Percentiles rank a stretch among this genome's conserved stretches.
These are phyloP conservation scores for Globodera rostochiensis DNA, from an alignment of 1,140 invertebrate species.

Conservation along the genomic window DNA sequence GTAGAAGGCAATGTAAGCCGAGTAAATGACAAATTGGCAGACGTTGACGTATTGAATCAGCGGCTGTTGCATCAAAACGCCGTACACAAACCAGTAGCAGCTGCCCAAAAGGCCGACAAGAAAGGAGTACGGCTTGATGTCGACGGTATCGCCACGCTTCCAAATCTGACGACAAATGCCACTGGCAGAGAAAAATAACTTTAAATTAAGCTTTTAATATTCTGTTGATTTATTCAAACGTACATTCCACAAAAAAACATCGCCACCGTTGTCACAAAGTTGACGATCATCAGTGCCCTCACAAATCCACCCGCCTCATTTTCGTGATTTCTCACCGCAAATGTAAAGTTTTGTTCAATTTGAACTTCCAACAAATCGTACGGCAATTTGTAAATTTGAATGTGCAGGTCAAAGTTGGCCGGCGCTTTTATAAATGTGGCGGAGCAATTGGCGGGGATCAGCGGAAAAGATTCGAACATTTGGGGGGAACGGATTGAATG, in stretches of 20 bases:
- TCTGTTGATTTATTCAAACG: background rate
- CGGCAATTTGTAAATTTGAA: background rate
- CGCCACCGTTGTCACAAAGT: conserved; percentile 1
- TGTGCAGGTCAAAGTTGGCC: background rate
- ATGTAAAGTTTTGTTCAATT: background rate
- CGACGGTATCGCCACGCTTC: conserved; percentile 9
- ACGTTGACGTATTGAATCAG: background rate
- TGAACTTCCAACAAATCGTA: background rate
- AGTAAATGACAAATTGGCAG: background rate
- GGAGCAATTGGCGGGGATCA: conserved; percentile 1
- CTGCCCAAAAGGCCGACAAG: background rate
- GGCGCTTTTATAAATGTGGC: background rate
- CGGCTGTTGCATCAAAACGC: background rate
- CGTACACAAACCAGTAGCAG: conserved; percentile 4
- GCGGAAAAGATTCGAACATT: background rate
- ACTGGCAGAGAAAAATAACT: background rate
- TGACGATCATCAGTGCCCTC: background rate
- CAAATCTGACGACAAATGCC: background rate
- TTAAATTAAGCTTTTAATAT: background rate
- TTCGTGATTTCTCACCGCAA: background rate
- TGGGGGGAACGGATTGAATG: background rate
- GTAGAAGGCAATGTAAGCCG: conserved; percentile 2
- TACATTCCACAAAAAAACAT: conserved; percentile 2
- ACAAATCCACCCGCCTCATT: background rate
- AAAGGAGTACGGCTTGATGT: background rate